phyloP scores from a whole-genome alignment of 2,797 vertebrate species.

The Eleutherodactylus coqui region DNA sequence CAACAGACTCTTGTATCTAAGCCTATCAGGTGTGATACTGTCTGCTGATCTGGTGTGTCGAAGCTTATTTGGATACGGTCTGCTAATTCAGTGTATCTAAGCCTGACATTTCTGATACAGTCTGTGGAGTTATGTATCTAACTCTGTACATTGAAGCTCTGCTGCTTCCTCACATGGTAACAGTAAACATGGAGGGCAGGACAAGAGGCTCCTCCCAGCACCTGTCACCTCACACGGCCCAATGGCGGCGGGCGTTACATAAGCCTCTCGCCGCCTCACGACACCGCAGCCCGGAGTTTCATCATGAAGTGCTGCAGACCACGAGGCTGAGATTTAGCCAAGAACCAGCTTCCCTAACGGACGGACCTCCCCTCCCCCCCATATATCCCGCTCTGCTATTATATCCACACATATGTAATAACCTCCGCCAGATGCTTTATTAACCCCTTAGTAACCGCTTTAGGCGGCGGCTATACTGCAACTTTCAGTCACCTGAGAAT shows the following conservation, averaged over 20 bases:
- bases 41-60: background rate
- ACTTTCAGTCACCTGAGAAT: too few species aligned
- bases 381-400: background rate
- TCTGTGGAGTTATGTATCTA: background rate
- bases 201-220: background rate
- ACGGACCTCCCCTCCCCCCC: too few species aligned
- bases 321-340: background rate
- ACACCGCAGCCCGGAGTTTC: conserved; percentile 30
- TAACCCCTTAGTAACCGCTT: background rate
- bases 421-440: background rate
- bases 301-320: conserved; percentile 10
- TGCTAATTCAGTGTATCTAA: background rate
- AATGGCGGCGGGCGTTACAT: conserved; percentile 37
- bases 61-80: background rate
- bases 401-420: background rate
- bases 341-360: too few species aligned
- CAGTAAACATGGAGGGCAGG: conserved; percentile 39
- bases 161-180: conserved; percentile 1
- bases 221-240: background rate
- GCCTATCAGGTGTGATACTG: background rate
- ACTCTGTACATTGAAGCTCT: background rate
- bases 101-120: background rate
- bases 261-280: background rate
- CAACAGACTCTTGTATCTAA: background rate
- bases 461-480: too few species aligned